These are phyloP conservation scores for Apaloderma vittatum DNA, from an alignment of 2,113 vertebrate genomes.

Conservation along the genomic window DNA sequence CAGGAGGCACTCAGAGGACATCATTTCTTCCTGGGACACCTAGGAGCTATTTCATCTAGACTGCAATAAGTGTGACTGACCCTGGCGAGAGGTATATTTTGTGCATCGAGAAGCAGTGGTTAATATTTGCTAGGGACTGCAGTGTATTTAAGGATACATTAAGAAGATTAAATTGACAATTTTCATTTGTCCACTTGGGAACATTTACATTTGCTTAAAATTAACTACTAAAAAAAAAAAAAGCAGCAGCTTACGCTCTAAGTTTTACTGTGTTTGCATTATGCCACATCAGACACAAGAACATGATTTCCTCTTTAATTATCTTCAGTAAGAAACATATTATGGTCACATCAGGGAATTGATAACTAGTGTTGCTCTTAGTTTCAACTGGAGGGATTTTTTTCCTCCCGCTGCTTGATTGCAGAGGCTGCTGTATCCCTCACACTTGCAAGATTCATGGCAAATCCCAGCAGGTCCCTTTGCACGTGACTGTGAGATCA, in stretches of 20 bases:
- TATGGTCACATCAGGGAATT: background rate
- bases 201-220: background rate
- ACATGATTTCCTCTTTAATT: background rate
- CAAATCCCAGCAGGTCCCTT: background rate
- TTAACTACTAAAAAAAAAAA: background rate
- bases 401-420: background rate
- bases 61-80: background rate
- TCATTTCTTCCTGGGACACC: background rate
- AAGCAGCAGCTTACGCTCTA: background rate
- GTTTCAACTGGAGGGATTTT: background rate
- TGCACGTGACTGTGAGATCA: accelerated
- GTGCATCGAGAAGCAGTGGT: background rate
- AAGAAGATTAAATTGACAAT: background rate
- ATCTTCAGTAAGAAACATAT: background rate
- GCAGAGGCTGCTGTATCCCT: background rate
- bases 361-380: background rate
- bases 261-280: background rate
- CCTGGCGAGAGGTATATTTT: background rate
- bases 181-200: background rate
- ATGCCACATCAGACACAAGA: background rate
- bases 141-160: background rate
- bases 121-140: background rate
- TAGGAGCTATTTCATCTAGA: slow-evolving; percentile 19
- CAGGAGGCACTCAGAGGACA: slow-evolving; percentile 2
- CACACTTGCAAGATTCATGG: background rate